Base-by-base conservation (phyloP, 2,797 vertebrate genomes). In the Carduelis carduelis region DNA sequence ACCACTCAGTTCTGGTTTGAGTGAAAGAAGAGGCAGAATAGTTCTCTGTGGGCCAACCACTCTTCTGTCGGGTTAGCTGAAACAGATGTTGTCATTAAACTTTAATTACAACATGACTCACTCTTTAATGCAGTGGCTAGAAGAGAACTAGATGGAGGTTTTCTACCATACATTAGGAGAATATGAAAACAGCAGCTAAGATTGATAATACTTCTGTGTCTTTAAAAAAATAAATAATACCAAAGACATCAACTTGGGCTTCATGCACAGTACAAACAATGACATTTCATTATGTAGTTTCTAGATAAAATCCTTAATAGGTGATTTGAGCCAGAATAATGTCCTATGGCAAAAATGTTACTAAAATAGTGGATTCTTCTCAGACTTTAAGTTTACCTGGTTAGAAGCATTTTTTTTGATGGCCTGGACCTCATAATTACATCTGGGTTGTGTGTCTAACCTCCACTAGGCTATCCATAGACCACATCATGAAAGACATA, bases 61-160 rank as follows among this genome's bases (percentile, higher is more conserved):
- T 85, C 65, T 83, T 89, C 71, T 64, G n/a, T 75, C 0, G 0
- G 61, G 84, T 91, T 92, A 75, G 69, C 89, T 75, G 61, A 87
- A 97, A 89, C 96, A 96, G 84, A 93, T 96, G 95, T 92, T 92
- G 83, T 53, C 61, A 50, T 92, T 93, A 69, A 96, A 91, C 43
- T 95, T 95, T 92, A 93, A 96, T 94, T 94, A 50, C 4, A 0
- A 7, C 80, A 50, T 92, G 89, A 85, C 71, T 96, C 84, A 95
- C 43, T 89, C 83, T 46, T 89, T 91, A 94, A 37, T 68, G 79
- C 19, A 30, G 47, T 68, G 46, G 14, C n/a, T 92, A 64, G 61
- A 87, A 89, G 53, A 94, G 69, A 91, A 55, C 12, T 20, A 30
- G 80, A 53, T 50, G 30, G 35, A 80, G 30, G 5, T 82, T 93